These are phyloP conservation scores for Meloidogyne chitwoodi DNA, from an alignment of 1,140 invertebrate species.

Conservation along the genomic window DNA sequence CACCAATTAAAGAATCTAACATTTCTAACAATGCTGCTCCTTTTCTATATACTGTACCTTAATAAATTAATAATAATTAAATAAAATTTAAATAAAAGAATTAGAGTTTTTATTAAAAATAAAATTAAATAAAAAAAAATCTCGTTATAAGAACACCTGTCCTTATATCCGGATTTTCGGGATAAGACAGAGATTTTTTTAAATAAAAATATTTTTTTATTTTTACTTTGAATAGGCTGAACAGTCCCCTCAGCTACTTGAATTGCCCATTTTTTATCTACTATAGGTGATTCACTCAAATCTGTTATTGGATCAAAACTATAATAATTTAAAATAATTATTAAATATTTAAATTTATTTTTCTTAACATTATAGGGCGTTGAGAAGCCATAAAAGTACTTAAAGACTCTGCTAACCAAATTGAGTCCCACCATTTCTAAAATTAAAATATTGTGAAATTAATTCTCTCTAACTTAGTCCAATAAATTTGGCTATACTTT, in stretches of 20 bases:
- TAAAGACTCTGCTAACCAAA: constrained; percentile 46
- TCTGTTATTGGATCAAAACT: constrained; percentile 24
- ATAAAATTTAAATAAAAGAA: background rate
- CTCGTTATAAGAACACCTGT: no score
- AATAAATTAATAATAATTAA: constrained; percentile 14
- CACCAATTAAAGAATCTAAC: constrained; percentile 37
- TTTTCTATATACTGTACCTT: constrained; percentile 32
- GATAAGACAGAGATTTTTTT: no score
- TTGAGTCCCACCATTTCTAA: constrained; percentile 32
- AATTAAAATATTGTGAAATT: background rate
- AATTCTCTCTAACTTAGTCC: no score
- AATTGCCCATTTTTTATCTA: constrained; percentile 32
- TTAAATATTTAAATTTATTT: background rate
- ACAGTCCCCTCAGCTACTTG: background rate
- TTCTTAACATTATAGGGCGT: constrained; percentile 26
- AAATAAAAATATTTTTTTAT: no score
- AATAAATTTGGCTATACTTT: no score
- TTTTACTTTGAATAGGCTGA: background rate
- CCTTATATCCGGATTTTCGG: no score
- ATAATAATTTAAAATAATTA: constrained; percentile 15
- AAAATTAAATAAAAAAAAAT: no score
- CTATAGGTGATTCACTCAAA: constrained; percentile 23
- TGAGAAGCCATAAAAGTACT: constrained; percentile 21
- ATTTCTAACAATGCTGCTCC: constrained; percentile 37
- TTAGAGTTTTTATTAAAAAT: no score